Percentiles rank a stretch among this genome's conserved stretches.
Evolutionary conservation across 2,113 vertebrate genomes (phyloP).

Genomic region (Salminus brasiliensis): DNA sequence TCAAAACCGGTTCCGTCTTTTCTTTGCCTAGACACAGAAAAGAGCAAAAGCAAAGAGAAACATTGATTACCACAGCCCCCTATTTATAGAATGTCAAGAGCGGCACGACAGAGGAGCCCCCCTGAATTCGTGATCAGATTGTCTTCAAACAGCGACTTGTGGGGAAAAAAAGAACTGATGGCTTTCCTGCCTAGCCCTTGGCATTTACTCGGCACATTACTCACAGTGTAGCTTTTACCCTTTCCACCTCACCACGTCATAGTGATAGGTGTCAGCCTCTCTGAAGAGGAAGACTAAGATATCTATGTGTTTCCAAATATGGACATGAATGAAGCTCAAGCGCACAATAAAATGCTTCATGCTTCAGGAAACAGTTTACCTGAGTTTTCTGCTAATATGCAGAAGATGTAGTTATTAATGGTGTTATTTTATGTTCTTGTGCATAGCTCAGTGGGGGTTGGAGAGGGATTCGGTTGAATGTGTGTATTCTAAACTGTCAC

Average conservation of each 20-base stretch:
- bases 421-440: background rate
- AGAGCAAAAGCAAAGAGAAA: constrained; percentile 23
- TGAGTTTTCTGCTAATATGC: no score
- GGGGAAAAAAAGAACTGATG: constrained; percentile 19
- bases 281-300: background rate
- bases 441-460: no score
- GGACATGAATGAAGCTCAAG: background rate
- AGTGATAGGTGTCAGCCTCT: constrained; percentile 18
- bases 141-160: constrained; percentile 9
- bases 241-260: constrained; percentile 13
- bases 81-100: constrained; percentile 39
- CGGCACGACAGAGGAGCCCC: constrained; percentile 15
- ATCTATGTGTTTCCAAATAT: background rate
- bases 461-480: no score
- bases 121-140: constrained; percentile 35
- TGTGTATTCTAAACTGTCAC: no score
- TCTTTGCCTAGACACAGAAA: background rate
- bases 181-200: constrained; percentile 30
- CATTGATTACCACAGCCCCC: constrained; percentile 22
- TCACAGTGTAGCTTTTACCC: constrained; percentile 35
- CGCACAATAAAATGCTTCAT: background rate
- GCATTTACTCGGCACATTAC: constrained; percentile 37
- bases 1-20: background rate
- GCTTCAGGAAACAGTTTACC: background rate
- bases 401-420: no score